Conservation (phyloP, 2,888 invertebrate genomes). For the Theretra japonica region DNA sequence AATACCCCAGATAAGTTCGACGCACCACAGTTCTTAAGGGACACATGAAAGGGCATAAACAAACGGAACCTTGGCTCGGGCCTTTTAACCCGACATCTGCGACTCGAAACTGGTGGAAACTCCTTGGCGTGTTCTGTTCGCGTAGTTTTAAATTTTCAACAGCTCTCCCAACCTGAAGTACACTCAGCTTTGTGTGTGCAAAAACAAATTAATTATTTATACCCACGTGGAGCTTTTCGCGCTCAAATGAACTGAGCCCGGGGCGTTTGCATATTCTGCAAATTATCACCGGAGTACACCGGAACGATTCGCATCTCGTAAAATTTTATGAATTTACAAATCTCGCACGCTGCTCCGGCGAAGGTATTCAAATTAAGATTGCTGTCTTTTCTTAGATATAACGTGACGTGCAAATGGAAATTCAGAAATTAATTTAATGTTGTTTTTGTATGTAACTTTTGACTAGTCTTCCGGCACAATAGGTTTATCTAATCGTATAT, state of each 20-base stretch:
- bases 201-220: slow-evolving; percentile 78
- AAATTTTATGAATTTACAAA: slow-evolving; percentile 25
- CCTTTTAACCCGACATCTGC: slow-evolving; percentile 21
- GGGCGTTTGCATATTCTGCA: slow-evolving; percentile 56
- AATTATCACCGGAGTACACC: slow-evolving; percentile 48
- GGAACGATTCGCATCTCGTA: slow-evolving; percentile 26
- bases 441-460: too few species aligned
- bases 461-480: too few species aligned
- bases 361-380: background rate
- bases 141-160: slow-evolving; percentile 47
- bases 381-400: background rate
- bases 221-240: slow-evolving; percentile 51
- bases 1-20: background rate
- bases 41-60: slow-evolving; percentile 6
- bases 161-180: slow-evolving; percentile 39
- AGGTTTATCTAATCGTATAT: too few species aligned
- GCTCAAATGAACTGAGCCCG: slow-evolving; percentile 57
- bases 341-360: slow-evolving; percentile 3
- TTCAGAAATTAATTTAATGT: too few species aligned
- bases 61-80: slow-evolving; percentile 4
- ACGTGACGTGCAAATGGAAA: too few species aligned
- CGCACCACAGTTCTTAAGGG: background rate
- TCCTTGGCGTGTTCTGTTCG: slow-evolving; percentile 35
- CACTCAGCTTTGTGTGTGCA: slow-evolving; percentile 61
- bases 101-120: slow-evolving; percentile 26